These are phyloP conservation scores for Paracentrotus lividus DNA, from an alignment of 53 echinoderm and acorn worm genomes.

Conservation along the genomic window DNA sequence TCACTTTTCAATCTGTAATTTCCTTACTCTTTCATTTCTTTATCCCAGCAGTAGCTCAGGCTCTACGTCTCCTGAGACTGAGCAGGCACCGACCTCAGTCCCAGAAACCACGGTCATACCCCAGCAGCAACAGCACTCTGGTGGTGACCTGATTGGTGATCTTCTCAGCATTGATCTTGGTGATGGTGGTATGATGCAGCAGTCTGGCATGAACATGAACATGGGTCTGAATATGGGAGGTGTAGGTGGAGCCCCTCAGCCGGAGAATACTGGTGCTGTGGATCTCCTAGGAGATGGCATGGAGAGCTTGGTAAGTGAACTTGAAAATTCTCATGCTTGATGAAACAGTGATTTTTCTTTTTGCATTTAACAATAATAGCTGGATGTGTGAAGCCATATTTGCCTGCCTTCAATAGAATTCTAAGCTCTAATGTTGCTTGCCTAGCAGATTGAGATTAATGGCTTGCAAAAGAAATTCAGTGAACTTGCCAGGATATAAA, in stretches of 20 bases:
- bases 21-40: background rate
- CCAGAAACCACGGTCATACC: constrained; percentile 88
- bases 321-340: too few species aligned
- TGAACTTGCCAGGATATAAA: too few species aligned
- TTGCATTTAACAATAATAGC: too few species aligned
- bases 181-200: constrained; percentile 57
- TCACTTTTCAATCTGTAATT: too few species aligned
- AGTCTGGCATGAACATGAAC: constrained; percentile 12
- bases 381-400: too few species aligned
- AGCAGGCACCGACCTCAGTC: constrained; percentile 64
- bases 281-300: constrained; percentile 95
- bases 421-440: too few species aligned
- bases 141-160: constrained; percentile 94
- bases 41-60: constrained; percentile 75
- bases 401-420: too few species aligned
- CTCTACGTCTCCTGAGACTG: constrained; percentile 90
- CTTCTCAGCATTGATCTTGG: constrained; percentile 97
- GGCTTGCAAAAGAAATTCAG: too few species aligned
- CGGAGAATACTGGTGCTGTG: constrained; percentile 77
- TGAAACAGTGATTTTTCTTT: too few species aligned
- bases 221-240: constrained; percentile 26
- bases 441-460: too few species aligned
- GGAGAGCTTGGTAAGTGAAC: constrained; percentile 84
- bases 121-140: constrained; percentile 70
- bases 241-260: constrained; percentile 68